Evolutionary conservation across 1,140 invertebrate species (phyloP).

Genomic region (Eumeta japonica): DNA sequence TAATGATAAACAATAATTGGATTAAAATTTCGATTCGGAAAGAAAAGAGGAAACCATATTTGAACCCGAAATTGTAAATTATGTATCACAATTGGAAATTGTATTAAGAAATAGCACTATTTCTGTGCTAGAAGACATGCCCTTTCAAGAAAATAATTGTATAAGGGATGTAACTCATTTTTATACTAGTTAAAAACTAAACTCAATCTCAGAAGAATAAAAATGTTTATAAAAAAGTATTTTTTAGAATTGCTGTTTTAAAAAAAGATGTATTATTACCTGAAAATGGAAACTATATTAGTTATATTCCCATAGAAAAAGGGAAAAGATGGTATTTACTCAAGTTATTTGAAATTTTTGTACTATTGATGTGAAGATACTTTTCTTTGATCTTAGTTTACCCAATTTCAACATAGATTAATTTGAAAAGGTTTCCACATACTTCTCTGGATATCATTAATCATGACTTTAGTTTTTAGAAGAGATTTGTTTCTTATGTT

Average conservation of each 20-base stretch:
- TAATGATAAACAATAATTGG: too few species aligned
- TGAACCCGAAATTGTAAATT: slow-evolving; percentile 41
- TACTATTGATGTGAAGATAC: too few species aligned
- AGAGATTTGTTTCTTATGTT: slow-evolving; percentile 32
- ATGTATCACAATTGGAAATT: slow-evolving; percentile 58
- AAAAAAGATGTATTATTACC: slow-evolving; percentile 27
- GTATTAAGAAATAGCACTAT: slow-evolving; percentile 55
- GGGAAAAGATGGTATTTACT: slow-evolving; percentile 52
- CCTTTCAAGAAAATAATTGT: slow-evolving; percentile 66
- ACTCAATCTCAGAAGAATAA: slow-evolving; percentile 18
- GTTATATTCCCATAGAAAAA: slow-evolving; percentile 57
- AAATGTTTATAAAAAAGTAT: slow-evolving; percentile 30
- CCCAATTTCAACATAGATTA: slow-evolving; percentile 61
- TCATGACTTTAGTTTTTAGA: slow-evolving; percentile 73
- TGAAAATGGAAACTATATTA: slow-evolving; percentile 20
- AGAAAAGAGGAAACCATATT: slow-evolving; percentile 47
- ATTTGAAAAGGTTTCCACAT: slow-evolving; percentile 53
- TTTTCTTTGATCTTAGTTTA: slow-evolving; percentile 36
- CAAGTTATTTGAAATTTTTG: too few species aligned
- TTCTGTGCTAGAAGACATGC: slow-evolving; percentile 64
- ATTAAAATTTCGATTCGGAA: slow-evolving; percentile 65
- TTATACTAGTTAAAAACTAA: slow-evolving; percentile 13
- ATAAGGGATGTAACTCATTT: slow-evolving; percentile 42
- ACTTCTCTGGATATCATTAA: slow-evolving; percentile 63
- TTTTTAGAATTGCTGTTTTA: slow-evolving; percentile 38